A percentile compares a stretch with the other conserved stretches of the same genome.
phyloP scores from a whole-genome alignment of 2,888 invertebrate genomes.

The Schizaphis graminum region DNA sequence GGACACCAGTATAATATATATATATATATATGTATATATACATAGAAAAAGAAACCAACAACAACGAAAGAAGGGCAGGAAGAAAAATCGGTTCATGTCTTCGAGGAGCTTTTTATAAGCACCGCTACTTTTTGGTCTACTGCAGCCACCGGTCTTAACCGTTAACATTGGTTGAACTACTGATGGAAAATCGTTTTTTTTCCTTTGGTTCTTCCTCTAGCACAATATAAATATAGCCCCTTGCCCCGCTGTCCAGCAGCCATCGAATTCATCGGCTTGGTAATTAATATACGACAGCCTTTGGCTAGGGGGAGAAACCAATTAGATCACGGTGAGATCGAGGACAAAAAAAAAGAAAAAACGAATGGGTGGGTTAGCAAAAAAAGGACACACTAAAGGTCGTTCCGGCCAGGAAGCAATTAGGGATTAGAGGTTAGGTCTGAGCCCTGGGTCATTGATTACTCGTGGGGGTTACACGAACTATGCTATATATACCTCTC shows the following conservation, averaged over 20 bases:
- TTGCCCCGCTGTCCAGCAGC: slow-evolving; percentile 30
- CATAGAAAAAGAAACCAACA: slow-evolving; percentile 35
- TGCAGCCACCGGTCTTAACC: slow-evolving; percentile 10
- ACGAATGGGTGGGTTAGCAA: slow-evolving; percentile 39
- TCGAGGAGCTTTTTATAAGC: slow-evolving; percentile 50
- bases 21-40: slow-evolving; percentile 43
- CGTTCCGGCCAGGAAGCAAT: slow-evolving; percentile 66
- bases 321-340: slow-evolving; percentile 63
- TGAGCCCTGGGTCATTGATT: slow-evolving; percentile 65
- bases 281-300: slow-evolving; percentile 53
- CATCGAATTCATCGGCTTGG: slow-evolving; percentile 47
- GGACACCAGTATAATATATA: slow-evolving; percentile 53
- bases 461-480: slow-evolving; percentile 60
- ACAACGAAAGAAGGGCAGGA: slow-evolving; percentile 22
- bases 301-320: slow-evolving; percentile 34
- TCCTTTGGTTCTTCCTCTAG: not conserved
- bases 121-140: slow-evolving; percentile 40
- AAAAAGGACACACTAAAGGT: slow-evolving; percentile 65
- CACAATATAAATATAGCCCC: not conserved
- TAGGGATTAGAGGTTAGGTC: slow-evolving; percentile 65
- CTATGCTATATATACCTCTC: slow-evolving; percentile 36
- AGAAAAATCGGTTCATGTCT: slow-evolving; percentile 62
- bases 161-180: slow-evolving; percentile 45
- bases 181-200: slow-evolving; percentile 55
- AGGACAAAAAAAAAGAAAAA: slow-evolving; percentile 54